A percentile compares a stretch with the other conserved stretches of the same genome.
Conservation (phyloP, 2,113 vertebrate genomes). For the Cyprinodon tularosa region DNA sequence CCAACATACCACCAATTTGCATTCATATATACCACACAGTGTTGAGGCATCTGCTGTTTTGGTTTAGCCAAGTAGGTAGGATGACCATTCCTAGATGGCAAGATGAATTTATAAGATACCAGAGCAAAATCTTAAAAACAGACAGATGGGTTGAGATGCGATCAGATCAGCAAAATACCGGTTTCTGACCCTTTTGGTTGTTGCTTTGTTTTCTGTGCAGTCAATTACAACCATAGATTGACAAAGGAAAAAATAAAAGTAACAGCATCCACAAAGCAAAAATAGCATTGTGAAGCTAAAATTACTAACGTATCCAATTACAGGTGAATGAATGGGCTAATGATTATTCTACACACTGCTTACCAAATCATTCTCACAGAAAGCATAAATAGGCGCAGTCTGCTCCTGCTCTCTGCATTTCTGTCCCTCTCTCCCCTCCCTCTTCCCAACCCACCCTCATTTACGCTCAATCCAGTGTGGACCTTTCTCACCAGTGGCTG, state of each 20-base stretch:
- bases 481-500: conserved; percentile 52
- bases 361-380: conserved; percentile 48
- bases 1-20: too few species aligned
- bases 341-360: conserved; percentile 44
- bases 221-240: conserved; percentile 28
- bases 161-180: neutral
- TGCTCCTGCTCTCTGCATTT: conserved; percentile 57
- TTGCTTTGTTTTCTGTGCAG: conserved; percentile 7
- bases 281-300: conserved; percentile 2
- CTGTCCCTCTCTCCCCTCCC: conserved; percentile 57
- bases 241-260: conserved; percentile 1
- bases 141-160: too few species aligned
- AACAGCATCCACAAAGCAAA: conserved; percentile 17
- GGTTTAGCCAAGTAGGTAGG: too few species aligned
- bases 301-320: neutral
- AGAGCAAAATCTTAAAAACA: too few species aligned
- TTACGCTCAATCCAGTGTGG: conserved; percentile 53
- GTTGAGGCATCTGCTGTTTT: too few species aligned
- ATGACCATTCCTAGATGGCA: too few species aligned
- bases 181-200: neutral
- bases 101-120: too few species aligned
- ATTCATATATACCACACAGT: too few species aligned
- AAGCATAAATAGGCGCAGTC: conserved; percentile 67
- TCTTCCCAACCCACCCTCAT: conserved; percentile 65
- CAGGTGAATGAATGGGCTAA: conserved; percentile 10